A percentile compares a stretch with the other conserved stretches of the same genome.
These are phyloP conservation scores for Clarias batrachus DNA, from an alignment of 2,113 vertebrate species.

Conservation along the genomic window DNA sequence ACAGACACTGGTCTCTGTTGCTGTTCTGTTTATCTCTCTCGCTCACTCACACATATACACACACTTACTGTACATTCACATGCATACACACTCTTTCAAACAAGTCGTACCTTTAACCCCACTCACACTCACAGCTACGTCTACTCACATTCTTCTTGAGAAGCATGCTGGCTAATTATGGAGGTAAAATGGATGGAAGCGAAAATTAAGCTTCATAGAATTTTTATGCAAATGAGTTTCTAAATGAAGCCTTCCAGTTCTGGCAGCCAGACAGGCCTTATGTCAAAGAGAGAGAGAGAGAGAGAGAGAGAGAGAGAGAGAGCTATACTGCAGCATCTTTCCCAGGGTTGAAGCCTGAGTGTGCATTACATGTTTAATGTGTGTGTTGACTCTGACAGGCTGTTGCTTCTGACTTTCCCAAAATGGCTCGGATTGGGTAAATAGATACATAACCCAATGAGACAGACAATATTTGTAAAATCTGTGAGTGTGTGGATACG, in stretches of 20 bases:
- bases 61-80: neutral
- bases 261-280: conserved; percentile 35
- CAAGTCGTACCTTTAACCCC: conserved; percentile 16
- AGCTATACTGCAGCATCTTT: neutral
- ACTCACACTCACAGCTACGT: neutral
- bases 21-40: neutral
- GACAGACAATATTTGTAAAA: conserved; percentile 7
- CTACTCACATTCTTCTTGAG: conserved; percentile 16
- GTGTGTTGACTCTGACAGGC: conserved; percentile 3
- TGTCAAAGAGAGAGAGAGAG: conserved; percentile 11
- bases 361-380: conserved; percentile 20
- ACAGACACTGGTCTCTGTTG: conserved; percentile 18
- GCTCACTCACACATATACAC: neutral
- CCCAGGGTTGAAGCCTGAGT: conserved; percentile 30
- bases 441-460: conserved; percentile 29
- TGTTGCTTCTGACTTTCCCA: neutral
- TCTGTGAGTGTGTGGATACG: conserved; percentile 24
- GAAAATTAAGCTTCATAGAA: conserved; percentile 59
- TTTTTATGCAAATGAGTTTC: conserved; percentile 66
- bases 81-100: conserved; percentile 11
- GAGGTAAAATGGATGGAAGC: conserved; percentile 55
- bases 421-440: conserved; percentile 10
- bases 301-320: conserved; percentile 6
- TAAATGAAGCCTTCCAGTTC: conserved; percentile 58
- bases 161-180: conserved; percentile 49